phyloP scores from a whole-genome alignment of 2,113 vertebrate species.

The Oreochromis tanganicae region DNA sequence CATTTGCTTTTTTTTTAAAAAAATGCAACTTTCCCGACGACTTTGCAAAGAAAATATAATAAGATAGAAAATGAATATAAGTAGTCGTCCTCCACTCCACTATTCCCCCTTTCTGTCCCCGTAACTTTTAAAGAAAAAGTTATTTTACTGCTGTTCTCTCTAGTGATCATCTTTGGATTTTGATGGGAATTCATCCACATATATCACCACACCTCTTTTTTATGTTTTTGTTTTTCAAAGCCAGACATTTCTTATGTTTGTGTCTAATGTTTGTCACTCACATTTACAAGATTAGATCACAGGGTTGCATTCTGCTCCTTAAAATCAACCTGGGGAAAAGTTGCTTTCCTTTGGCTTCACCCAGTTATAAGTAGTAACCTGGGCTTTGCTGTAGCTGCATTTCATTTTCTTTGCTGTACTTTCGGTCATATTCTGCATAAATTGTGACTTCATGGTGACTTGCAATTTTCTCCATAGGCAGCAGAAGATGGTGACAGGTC shows the following conservation, averaged over 20 bases:
- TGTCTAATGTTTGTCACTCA: not conserved
- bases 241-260: not conserved
- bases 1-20: not conserved
- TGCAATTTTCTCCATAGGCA: not conserved
- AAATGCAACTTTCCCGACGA: not conserved
- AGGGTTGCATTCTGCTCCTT: not conserved
- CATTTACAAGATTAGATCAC: not conserved
- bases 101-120: not conserved
- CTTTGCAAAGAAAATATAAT: not conserved
- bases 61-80: not conserved
- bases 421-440: not conserved
- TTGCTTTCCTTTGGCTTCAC: not conserved
- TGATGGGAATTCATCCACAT: not conserved
- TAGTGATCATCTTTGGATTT: not conserved
- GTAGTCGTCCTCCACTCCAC: not conserved
- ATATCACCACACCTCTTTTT: not conserved
- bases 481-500: not conserved
- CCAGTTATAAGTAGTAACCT: not conserved
- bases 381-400: not conserved
- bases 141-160: not conserved
- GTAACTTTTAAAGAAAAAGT: not conserved
- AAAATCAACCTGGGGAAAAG: not conserved
- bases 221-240: not conserved
- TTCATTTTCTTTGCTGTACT: not conserved
- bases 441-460: not conserved